phyloP scores from a whole-genome alignment of 2,797 vertebrate genomes.

The Urocyon cinereoargenteus region DNA sequence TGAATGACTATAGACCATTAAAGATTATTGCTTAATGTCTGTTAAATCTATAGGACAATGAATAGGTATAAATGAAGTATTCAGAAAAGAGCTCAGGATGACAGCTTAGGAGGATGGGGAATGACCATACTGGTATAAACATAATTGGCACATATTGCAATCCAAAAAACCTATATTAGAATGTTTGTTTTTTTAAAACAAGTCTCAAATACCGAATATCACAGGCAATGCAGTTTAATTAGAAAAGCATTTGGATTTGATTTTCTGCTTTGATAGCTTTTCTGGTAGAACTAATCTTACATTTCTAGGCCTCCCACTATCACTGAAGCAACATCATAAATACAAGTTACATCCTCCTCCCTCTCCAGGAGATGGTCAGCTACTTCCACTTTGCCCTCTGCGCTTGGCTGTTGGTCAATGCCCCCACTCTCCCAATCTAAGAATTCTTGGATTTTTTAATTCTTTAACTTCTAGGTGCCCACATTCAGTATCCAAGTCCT shows the following conservation, averaged over 20 bases:
- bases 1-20: not conserved
- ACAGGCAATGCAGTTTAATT: not conserved
- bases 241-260: not conserved
- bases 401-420: not conserved
- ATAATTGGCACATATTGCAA: not conserved
- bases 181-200: not conserved
- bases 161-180: not conserved
- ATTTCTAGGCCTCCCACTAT: slow-evolving; percentile 19
- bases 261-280: not conserved
- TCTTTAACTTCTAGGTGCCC: not conserved
- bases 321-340: not conserved
- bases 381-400: not conserved
- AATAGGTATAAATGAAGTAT: not conserved
- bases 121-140: not conserved
- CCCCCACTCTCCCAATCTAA: not conserved
- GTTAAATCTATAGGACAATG: not conserved
- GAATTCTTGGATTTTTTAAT: not conserved
- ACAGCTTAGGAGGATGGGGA: not conserved
- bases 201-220: not conserved
- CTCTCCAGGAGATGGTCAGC: not conserved
- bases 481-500: not conserved
- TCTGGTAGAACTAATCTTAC: not conserved
- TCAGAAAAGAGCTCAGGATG: not conserved
- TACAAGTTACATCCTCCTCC: not conserved
- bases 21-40: not conserved